A percentile compares a stretch with the other conserved stretches of the same genome.
Evolutionary conservation across 2,888 invertebrate species (phyloP).

Genomic region (Panzeria rudis): DNA sequence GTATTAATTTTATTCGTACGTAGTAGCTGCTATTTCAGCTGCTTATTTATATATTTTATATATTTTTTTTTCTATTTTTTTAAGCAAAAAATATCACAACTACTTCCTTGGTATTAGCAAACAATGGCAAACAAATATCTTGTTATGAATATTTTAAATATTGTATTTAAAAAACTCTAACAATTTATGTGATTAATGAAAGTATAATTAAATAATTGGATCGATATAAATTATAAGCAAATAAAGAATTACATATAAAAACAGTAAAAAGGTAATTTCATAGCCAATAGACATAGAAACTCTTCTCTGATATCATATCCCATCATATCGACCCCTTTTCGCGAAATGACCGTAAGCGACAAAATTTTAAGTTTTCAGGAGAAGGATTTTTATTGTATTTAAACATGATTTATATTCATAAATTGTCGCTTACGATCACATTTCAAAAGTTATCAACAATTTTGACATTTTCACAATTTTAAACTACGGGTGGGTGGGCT

Average conservation of each 20-base stretch:
- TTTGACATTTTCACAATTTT: too few relatives aligned
- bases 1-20: constrained; percentile 53
- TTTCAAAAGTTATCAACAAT: too few relatives aligned
- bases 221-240: neutral
- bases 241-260: neutral
- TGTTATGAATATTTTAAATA: constrained; percentile 55
- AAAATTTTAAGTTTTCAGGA: too few relatives aligned
- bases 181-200: constrained; percentile 45
- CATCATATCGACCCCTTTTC: too few relatives aligned
- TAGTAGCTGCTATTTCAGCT: constrained; percentile 25
- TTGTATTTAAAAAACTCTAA: constrained; percentile 11
- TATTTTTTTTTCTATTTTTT: neutral
- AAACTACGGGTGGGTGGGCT: too few relatives aligned
- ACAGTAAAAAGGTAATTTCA: neutral
- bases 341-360: too few relatives aligned
- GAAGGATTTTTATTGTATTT: too few relatives aligned
- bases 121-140: constrained; percentile 61
- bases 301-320: too few relatives aligned
- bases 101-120: constrained; percentile 70
- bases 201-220: constrained; percentile 48
- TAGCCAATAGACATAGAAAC: neutral
- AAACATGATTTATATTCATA: too few relatives aligned
- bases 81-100: constrained; percentile 56
- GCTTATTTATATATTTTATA: constrained; percentile 25
- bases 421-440: too few relatives aligned